Conservation (phyloP, 2,797 vertebrate species). For the Premnoplex brunnescens region DNA sequence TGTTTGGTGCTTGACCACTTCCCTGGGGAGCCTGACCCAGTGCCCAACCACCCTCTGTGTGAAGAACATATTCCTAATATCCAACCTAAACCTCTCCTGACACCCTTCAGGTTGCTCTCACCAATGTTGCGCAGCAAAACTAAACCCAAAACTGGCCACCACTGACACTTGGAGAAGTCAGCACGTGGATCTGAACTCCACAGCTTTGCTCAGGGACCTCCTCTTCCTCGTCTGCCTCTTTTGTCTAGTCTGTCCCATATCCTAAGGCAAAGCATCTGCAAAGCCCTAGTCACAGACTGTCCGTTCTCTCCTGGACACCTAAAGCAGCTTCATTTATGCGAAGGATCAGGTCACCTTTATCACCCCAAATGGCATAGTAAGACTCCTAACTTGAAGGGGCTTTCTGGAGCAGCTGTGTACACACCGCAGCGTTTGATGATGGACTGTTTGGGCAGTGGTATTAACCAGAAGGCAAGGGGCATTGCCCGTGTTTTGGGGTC, state of each 20-base stretch:
- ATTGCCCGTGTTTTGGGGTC: neutral
- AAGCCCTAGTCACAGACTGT: neutral
- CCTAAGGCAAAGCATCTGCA: fast-evolving
- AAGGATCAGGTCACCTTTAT: neutral
- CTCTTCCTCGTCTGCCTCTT: neutral
- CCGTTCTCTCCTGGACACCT: neutral
- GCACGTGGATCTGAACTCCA: neutral
- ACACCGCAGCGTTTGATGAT: neutral
- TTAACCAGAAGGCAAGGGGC: neutral
- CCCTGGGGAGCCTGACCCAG: neutral
- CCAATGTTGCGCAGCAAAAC: neutral
- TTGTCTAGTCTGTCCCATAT: neutral
- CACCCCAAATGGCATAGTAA: neutral
- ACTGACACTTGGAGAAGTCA: neutral
- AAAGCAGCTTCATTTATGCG: neutral
- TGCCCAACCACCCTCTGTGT: neutral
- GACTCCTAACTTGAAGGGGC: neutral
- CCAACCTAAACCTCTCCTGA: neutral
- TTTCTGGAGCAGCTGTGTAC: neutral
- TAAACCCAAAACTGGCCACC: fast-evolving
- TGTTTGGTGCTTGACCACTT: neutral
- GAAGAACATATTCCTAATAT: neutral
- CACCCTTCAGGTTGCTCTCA: neutral
- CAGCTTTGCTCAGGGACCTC: fast-evolving
- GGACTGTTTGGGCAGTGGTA: neutral